Evolutionary conservation across 2,113 vertebrate species (phyloP), one percentile per base, ranked within the genome.

Genomic region (Gnathonemus echidnorhynchus): DNA sequence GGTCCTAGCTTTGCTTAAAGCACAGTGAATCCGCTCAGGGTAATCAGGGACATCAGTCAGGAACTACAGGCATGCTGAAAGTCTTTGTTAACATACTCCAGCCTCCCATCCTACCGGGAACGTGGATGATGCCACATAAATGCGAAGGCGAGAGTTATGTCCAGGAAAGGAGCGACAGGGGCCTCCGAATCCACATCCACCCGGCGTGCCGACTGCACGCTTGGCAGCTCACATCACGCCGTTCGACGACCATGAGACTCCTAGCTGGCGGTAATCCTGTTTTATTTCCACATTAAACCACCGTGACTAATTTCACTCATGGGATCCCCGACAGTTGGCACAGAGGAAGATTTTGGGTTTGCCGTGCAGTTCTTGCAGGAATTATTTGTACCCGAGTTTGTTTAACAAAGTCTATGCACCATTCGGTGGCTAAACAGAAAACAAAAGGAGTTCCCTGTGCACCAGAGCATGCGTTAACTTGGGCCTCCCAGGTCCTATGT

Each of bases 101-200:
- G 87, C 1, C 39, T 62, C 56, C 58, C 10, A 42, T 66, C 56
- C 66, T 39, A 45, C 7, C 9, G 3, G 21, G 24, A 9, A 45
- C 4, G 39, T 42, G 39, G 45, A 39, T 53, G 15, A 42, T 39
- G 52, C 11, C 21, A 2, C 35, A 80, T 10, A 88, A 88, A 31
- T 42, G 35, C 46, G 19, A 10, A 21, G 46, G 86, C 0, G 39
- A 49, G 21, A 66, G 15, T 85, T 24, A 56, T 35, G 31, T 35
- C 10, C 31, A 9, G 91, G 88, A 89, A 88, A 83, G 86, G 45
- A 58, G 50, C 42, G 90, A 89, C 48, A 48, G 88, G 49, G 88
- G 91, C 87, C 92, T 90, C 93, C 90, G 89, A 92, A 92, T 92
- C 89, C 91, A 91, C 90, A 35, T 91, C 74, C n/a, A 89, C 53